Conservation (phyloP, 2,797 vertebrate genomes). For the Melanotaenia maccullochi region DNA sequence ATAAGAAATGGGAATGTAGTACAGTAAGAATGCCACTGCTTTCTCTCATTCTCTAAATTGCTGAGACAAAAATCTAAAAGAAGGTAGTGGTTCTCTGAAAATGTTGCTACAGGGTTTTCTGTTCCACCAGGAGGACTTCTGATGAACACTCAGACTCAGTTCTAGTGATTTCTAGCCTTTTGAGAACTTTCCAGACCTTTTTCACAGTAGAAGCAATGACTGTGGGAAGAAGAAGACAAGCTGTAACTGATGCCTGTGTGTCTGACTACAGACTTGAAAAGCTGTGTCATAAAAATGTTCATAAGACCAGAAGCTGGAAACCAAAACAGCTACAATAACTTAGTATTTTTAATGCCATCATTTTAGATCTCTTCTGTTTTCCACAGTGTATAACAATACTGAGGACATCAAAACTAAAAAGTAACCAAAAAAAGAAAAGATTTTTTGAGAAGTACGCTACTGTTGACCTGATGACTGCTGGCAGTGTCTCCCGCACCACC, state of each 20-base stretch:
- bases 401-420: neutral
- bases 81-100: constrained; percentile 29
- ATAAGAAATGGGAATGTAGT: constrained; percentile 19
- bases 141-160: constrained; percentile 5
- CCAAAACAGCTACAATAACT: neutral
- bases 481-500: neutral
- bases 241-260: constrained; percentile 1
- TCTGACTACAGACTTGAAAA: neutral
- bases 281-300: neutral
- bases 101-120: constrained; percentile 10
- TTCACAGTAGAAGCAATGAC: too few relatives aligned
- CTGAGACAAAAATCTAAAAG: constrained; percentile 22
- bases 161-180: constrained; percentile 8
- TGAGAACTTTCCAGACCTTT: too few relatives aligned
- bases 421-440: neutral
- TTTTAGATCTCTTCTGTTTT: neutral
- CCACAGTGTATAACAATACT: neutral
- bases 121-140: constrained; percentile 9
- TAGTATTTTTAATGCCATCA: neutral
- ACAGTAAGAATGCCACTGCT: constrained; percentile 8
- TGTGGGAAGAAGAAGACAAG: neutral
- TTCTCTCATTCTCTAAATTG: neutral
- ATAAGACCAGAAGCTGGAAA: neutral
- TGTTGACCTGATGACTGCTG: neutral
- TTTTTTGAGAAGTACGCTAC: too few relatives aligned